These are phyloP conservation scores for Pogoniulus pusillus DNA, from an alignment of 2,797 vertebrate species.

Conservation along the genomic window DNA sequence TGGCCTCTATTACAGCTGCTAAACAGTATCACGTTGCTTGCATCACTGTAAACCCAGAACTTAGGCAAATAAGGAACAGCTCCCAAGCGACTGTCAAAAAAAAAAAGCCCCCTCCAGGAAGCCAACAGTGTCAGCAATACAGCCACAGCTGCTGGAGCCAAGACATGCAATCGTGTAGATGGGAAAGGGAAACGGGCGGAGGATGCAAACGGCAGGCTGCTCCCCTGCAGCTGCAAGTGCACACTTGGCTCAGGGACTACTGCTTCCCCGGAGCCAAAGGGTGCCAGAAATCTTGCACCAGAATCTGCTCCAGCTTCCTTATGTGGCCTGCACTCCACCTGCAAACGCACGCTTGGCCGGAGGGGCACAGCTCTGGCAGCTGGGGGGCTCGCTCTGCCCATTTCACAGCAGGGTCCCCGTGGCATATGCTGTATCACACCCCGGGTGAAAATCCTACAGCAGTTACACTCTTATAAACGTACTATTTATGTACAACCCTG, in stretches of 20 bases:
- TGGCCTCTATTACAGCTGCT: conserved; percentile 34
- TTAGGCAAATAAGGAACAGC: background rate
- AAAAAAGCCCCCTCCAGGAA: background rate
- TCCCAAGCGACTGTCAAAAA: background rate
- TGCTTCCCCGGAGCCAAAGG: background rate
- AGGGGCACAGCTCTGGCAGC: rapidly evolving
- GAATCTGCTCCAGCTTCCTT: background rate
- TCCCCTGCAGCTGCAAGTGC: background rate
- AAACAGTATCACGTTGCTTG: background rate
- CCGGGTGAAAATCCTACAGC: background rate
- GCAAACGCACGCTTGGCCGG: background rate
- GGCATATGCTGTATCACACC: rapidly evolving
- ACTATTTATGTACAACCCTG: rapidly evolving
- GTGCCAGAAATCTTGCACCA: background rate
- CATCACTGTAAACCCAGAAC: conserved; percentile 17
- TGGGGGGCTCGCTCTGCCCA: background rate
- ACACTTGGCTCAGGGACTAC: background rate
- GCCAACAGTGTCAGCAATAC: background rate
- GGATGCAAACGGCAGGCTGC: background rate
- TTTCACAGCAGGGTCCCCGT: background rate
- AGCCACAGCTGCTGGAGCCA: background rate
- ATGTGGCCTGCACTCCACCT: background rate
- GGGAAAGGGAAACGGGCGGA: background rate
- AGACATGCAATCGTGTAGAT: background rate
- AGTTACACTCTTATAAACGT: background rate